A percentile compares a stretch with the other conserved stretches of the same genome.
phyloP scores from a whole-genome alignment of 1,140 invertebrate genomes.

The Ridgeia piscesae region DNA sequence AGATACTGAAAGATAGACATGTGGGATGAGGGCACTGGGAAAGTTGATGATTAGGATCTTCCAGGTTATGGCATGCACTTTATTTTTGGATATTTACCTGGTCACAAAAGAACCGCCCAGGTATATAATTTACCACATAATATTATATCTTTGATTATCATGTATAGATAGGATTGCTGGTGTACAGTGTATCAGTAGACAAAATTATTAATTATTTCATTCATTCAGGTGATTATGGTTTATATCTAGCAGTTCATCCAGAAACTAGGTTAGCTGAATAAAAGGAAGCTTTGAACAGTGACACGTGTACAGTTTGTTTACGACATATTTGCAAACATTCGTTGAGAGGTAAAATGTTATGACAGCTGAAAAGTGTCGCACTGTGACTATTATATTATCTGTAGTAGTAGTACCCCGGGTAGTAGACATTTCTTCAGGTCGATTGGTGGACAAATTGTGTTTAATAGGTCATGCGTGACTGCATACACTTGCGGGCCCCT shows the following conservation, averaged over 20 bases:
- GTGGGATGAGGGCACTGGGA: not conserved
- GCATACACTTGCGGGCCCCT: not conserved
- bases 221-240: too few relatives aligned
- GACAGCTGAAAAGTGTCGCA: not conserved
- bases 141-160: too few relatives aligned
- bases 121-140: too few relatives aligned
- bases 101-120: too few relatives aligned
- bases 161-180: too few relatives aligned
- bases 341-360: not conserved
- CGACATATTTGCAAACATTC: not conserved
- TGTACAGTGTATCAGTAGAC: too few relatives aligned
- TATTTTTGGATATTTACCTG: too few relatives aligned
- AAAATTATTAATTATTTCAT: too few relatives aligned
- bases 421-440: not conserved
- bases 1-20: not conserved
- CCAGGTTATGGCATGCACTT: not conserved
- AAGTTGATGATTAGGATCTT: not conserved
- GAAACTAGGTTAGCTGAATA: not conserved
- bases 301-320: not conserved
- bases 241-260: too few relatives aligned
- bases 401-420: not conserved
- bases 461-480: not conserved
- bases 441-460: not conserved
- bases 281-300: not conserved
- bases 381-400: not conserved